Base-by-base conservation (phyloP, 2,113 vertebrate genomes). In the Butastur rufipennis region DNA sequence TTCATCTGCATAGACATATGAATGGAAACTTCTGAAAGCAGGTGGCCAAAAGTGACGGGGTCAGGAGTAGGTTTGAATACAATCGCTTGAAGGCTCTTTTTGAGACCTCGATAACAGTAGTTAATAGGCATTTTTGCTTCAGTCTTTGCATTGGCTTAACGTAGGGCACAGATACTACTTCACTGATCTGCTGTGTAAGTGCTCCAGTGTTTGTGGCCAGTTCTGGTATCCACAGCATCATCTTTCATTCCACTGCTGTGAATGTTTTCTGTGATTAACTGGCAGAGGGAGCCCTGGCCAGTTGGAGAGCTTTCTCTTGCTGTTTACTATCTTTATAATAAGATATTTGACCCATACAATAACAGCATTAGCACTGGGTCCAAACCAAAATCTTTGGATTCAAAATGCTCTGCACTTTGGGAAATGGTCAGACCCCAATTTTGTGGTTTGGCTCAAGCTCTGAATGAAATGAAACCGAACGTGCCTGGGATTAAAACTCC, bases 211-310 rank as follows among this genome's bases (percentile, higher is more conserved):
- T 43, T 95, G 93, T 94, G 95, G 77, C 85, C 83, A 55, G 48
- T 61, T 63, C 90, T 93, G 90, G 61, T 81, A 90, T 77, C 86
- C 95, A 74, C 78, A 91, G 70, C 77, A 72, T 53, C 90, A 55
- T 93, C 56, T 75, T 50, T 86, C 93, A n/a, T 82, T 86, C 92
- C 83, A 18, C 50, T 40, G 18, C 23, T 93, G 90, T 38, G 86
- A 91, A 96, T 16, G 8, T 91, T 92, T 97, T 90, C 38, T 50
- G 93, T 81, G 93, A 93, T 93, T 81, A 96, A 86, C 88, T 93
- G 95, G 93, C 87, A 95, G 93, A 97, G 91, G 93, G 94, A 92
- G 81, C 81, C 95, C 84, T 82, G 84, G 84, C 78, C 88, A 80
- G 91, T 62, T n/a, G 36, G 36, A 85, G 84, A 59, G 85, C 86